Base-by-base conservation (phyloP, 2,888 invertebrate genomes). In the Ischnus inquisitorius region DNA sequence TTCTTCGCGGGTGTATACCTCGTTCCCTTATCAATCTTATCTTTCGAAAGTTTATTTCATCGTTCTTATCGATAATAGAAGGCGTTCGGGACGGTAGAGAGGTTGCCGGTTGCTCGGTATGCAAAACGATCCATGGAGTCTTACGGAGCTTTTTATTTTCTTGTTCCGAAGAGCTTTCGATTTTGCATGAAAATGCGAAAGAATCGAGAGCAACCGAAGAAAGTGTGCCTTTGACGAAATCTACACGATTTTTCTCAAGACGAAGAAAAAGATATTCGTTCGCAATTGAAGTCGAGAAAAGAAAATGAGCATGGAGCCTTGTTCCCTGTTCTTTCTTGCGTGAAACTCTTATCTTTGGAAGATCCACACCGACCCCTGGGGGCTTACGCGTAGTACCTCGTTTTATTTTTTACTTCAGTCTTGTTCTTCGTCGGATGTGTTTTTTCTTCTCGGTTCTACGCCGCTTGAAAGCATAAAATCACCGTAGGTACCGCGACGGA, bases 381-480 rank as follows among this genome's bases (percentile, higher is more conserved):
- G 25, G n/a, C n/a, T 60, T 60, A 14, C 22, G 57, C 14, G 25
- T 60, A 6, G 14, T 28, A 25, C 34, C 34, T 22, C 34, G 16
- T 25, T n/a, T 4, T 25, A 19, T 54, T 41, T 3, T 41, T 25
- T 25, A 72, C 46, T 34, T 51, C 14, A 14, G 14, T 48, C 22
- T 51, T 67, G 22, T 25, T 67, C 28, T 46, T 5, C 46, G 10
- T 28, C 34, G 34, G 34, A 34, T 48, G 28, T n/a, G n/a, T 25
- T 16, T 60, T 19, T 34, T 34, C 3, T 28, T 16, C 16, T 60
- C 25, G 14, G 12, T 34, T 34, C 28, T 46, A 46, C 19, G 72
- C 57, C 41, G 43, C 43, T 62, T 34, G 19, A 28, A 46, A 62
- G 16, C 62, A 34, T 74, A 74, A 62, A 74, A 74, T 62, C 34